These are phyloP conservation scores for Aphidius gifuensis DNA, from an alignment of 1,140 invertebrate species.

Conservation along the genomic window DNA sequence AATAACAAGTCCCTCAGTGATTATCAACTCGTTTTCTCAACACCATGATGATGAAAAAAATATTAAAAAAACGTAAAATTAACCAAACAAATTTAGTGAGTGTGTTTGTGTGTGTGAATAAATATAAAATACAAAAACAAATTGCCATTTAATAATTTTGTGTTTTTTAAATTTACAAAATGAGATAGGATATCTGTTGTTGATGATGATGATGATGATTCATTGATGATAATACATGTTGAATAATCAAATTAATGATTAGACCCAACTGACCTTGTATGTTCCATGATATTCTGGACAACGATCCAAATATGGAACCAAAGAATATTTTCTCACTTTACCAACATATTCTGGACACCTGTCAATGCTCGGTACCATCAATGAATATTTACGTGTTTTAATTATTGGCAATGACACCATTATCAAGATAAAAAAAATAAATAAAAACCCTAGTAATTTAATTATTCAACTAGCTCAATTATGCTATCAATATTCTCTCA, in stretches of 20 bases:
- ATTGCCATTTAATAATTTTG: background rate
- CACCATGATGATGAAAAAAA: background rate
- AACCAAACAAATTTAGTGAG: background rate
- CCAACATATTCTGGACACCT: slow-evolving; percentile 18
- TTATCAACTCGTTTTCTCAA: background rate
- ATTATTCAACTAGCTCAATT: no score
- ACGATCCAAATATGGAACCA: slow-evolving; percentile 38
- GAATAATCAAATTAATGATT: slow-evolving; percentile 6
- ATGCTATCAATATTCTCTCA: no score
- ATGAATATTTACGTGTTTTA: slow-evolving; percentile 26
- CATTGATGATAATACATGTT: background rate
- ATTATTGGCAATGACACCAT: slow-evolving; percentile 9
- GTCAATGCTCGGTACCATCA: slow-evolving; percentile 16
- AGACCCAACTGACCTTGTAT: slow-evolving; percentile 33
- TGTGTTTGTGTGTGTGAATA: no score
- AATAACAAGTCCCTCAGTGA: slow-evolving; percentile 1
- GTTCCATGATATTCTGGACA: slow-evolving; percentile 37
- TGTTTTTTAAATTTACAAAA: no score
- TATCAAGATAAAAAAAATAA: background rate
- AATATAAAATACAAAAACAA: no score
- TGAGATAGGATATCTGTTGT: no score
- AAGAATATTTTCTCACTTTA: slow-evolving; percentile 37
- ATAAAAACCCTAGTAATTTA: no score
- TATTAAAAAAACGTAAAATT: background rate
- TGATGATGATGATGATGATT: no score